Evolutionary conservation across 2,888 invertebrate genomes (phyloP).

Genomic region (Hirtodrosophila cameraria): DNA sequence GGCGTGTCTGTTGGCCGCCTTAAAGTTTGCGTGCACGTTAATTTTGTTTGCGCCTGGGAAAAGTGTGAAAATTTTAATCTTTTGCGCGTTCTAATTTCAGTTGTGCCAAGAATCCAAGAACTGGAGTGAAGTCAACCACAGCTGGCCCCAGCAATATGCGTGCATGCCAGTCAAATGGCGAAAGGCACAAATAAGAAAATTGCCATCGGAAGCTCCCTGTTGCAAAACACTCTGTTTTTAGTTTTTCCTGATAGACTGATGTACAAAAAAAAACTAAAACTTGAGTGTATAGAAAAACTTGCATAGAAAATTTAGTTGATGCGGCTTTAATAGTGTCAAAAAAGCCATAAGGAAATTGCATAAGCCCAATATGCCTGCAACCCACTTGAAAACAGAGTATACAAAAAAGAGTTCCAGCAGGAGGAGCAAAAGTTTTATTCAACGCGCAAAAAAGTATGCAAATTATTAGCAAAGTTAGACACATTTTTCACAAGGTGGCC

Average conservation of each 20-base stretch:
- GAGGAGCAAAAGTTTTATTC: slow-evolving; percentile 46
- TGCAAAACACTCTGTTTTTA: no score
- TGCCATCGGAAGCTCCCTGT: no score
- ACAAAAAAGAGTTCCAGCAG: neutral
- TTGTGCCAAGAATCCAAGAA: slow-evolving; percentile 31
- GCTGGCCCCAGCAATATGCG: slow-evolving; percentile 45
- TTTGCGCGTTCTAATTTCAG: slow-evolving; percentile 65
- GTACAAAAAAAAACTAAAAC: no score
- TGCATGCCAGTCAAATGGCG: slow-evolving; percentile 34
- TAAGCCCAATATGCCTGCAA: no score
- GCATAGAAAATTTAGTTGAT: no score
- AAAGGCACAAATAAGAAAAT: neutral
- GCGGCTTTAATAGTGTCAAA: no score
- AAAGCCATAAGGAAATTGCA: no score
- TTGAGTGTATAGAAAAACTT: no score
- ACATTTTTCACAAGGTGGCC: slow-evolving; percentile 62
- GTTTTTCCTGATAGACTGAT: no score
- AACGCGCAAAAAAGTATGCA: slow-evolving; percentile 71
- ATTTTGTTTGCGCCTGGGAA: slow-evolving; percentile 71
- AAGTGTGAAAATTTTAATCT: slow-evolving; percentile 75
- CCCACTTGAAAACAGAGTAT: no score
- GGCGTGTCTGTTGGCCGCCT: slow-evolving; percentile 49
- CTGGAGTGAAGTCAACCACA: slow-evolving; percentile 16
- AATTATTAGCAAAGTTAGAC: slow-evolving; percentile 76
- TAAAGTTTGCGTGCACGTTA: slow-evolving; percentile 66